These are phyloP conservation scores for Choreutis nemorana DNA, from an alignment of 2,888 invertebrate species.

Conservation along the genomic window DNA sequence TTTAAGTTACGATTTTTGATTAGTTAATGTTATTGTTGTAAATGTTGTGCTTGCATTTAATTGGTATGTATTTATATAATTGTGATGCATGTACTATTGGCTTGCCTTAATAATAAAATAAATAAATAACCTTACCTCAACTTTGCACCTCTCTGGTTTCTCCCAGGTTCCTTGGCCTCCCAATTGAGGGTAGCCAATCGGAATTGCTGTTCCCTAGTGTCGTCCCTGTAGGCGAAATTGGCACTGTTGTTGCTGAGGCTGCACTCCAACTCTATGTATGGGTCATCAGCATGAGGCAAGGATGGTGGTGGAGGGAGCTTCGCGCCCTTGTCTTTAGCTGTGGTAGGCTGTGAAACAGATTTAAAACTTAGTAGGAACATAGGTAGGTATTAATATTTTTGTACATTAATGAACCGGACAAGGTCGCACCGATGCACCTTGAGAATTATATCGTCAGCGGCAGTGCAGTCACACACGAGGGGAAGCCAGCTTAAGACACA, in stretches of 20 bases:
- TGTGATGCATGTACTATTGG: too few relatives aligned
- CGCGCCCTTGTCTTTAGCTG: constrained; percentile 24
- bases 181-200: constrained; percentile 25
- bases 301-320: constrained; percentile 10
- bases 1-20: too few relatives aligned
- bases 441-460: too few relatives aligned
- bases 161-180: constrained; percentile 31
- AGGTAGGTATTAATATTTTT: too few relatives aligned
- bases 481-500: too few relatives aligned
- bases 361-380: background rate
- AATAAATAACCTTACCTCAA: constrained; percentile 36
- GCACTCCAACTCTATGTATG: constrained; percentile 40
- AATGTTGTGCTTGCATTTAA: too few relatives aligned
- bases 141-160: constrained; percentile 33
- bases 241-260: constrained; percentile 28
- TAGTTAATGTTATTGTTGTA: too few relatives aligned
- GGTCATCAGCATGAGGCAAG: constrained; percentile 32
- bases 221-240: constrained; percentile 26
- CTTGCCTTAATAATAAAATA: too few relatives aligned
- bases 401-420: too few relatives aligned
- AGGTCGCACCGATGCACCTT: too few relatives aligned
- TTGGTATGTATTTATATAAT: too few relatives aligned
- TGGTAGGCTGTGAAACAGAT: constrained; percentile 13
- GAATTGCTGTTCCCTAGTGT: constrained; percentile 32
- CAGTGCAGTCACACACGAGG: too few relatives aligned